phyloP scores from a whole-genome alignment of 2,113 vertebrate genomes.

The Actinemys pallida region DNA sequence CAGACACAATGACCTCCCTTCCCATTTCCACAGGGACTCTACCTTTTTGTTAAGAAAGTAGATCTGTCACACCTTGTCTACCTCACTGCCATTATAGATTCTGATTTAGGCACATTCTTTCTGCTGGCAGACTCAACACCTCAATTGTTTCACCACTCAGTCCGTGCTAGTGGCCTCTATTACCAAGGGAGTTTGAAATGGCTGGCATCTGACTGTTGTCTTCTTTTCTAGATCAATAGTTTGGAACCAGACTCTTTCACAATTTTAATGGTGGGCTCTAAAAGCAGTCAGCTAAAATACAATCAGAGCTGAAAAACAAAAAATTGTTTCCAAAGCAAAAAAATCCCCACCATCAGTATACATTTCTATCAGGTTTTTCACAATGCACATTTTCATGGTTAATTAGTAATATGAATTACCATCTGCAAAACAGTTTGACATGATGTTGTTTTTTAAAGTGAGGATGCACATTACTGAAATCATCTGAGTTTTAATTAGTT shows the following conservation, averaged over 20 bases:
- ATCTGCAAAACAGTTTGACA: neutral
- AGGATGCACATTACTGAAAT: neutral
- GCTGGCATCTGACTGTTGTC: neutral
- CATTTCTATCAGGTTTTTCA: neutral
- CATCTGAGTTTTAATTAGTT: neutral
- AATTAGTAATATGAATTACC: constrained; percentile 11
- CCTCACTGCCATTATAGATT: neutral
- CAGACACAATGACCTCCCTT: neutral
- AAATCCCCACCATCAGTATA: fast-evolving
- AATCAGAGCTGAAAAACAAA: neutral
- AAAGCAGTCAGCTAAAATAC: neutral
- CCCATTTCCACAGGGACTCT: fast-evolving
- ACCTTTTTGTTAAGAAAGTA: fast-evolving
- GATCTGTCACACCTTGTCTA: neutral
- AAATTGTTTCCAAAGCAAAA: neutral
- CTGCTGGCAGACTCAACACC: neutral
- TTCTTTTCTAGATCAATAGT: neutral
- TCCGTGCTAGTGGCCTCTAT: neutral
- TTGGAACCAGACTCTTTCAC: neutral
- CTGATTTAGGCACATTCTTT: neutral
- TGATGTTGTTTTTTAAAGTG: neutral
- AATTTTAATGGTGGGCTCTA: neutral
- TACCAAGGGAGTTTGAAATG: neutral
- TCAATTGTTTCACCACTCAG: neutral
- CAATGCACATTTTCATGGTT: neutral